phyloP scores from a whole-genome alignment of 1,140 invertebrate species.

The Lucilia cuprina region DNA sequence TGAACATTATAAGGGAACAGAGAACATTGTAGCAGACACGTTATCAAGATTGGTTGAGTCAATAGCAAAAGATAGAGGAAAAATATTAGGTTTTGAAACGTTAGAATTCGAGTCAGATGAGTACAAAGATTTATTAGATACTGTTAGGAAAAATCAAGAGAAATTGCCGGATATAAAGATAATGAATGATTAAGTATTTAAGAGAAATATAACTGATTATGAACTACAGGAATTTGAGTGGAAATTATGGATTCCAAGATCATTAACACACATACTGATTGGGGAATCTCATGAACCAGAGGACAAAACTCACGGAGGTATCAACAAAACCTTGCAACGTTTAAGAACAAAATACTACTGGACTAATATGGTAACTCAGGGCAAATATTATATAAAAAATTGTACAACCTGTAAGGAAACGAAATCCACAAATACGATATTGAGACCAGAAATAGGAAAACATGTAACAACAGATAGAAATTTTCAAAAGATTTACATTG shows the following conservation, averaged over 20 bases:
- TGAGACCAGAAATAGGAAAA: not conserved
- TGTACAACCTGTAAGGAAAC: not conserved
- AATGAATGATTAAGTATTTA: not conserved
- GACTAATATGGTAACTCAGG: not conserved
- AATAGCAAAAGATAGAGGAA: not conserved
- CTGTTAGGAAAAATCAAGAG: not conserved
- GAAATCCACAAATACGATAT: not conserved
- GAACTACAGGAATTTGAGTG: not conserved
- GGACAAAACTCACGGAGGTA: not conserved
- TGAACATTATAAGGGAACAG: conserved; percentile 2
- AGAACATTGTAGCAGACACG: conserved; percentile 21
- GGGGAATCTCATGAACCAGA: not conserved
- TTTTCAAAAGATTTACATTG: not conserved
- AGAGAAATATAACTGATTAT: not conserved
- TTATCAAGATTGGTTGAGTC: not conserved
- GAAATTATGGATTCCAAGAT: conserved; percentile 12
- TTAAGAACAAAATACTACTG: not conserved
- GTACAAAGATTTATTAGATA: not conserved
- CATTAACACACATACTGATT: not conserved
- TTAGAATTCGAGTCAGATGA: not conserved
- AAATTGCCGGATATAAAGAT: not conserved
- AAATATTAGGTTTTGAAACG: not conserved
- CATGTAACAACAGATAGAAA: not conserved
- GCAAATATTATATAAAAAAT: not conserved
- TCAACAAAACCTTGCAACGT: not conserved